Conservation (phyloP, 92 coral and sea anemone species). For the Bergia puertoricense region DNA sequence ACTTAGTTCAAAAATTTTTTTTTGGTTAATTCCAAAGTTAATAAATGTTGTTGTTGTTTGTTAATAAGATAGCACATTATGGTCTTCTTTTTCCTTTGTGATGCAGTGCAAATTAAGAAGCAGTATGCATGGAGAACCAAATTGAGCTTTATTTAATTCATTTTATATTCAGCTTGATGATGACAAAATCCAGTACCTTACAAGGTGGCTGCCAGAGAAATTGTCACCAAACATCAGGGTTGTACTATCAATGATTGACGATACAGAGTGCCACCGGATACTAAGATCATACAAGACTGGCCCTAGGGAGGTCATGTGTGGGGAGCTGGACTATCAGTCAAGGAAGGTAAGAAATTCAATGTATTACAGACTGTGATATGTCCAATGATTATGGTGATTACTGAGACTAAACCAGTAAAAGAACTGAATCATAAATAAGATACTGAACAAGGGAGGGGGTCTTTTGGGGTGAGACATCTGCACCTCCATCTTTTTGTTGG, state of each 20-base stretch:
- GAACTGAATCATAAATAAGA: too few relatives aligned
- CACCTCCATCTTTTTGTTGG: too few relatives aligned
- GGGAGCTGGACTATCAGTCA: constrained; percentile 87
- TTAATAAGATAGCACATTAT: too few relatives aligned
- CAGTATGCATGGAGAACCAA: neutral
- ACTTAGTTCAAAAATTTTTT: too few relatives aligned
- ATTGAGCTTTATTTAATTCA: neutral
- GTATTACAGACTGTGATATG: neutral
- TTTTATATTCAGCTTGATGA: constrained; percentile 76
- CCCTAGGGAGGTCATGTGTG: constrained; percentile 84
- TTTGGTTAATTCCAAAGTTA: too few relatives aligned
- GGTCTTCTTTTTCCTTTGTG: too few relatives aligned
- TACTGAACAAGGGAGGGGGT: too few relatives aligned
- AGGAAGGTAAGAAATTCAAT: constrained; percentile 66
- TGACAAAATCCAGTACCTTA: constrained; percentile 93
- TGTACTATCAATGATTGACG: constrained; percentile 94
- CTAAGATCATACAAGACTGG: constrained; percentile 90
- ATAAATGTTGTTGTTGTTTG: too few relatives aligned
- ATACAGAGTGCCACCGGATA: constrained; percentile 95
- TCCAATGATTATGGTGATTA: too few relatives aligned
- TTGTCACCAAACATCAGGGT: constrained; percentile 91
- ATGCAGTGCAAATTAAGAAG: neutral
- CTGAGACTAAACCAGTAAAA: too few relatives aligned
- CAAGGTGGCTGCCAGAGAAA: constrained; percentile 93
- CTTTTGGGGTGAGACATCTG: too few relatives aligned